Percentiles rank a stretch among this genome's conserved stretches.
Evolutionary conservation across 2,888 invertebrate species (phyloP).

Genomic region (Notodonta ziczac): DNA sequence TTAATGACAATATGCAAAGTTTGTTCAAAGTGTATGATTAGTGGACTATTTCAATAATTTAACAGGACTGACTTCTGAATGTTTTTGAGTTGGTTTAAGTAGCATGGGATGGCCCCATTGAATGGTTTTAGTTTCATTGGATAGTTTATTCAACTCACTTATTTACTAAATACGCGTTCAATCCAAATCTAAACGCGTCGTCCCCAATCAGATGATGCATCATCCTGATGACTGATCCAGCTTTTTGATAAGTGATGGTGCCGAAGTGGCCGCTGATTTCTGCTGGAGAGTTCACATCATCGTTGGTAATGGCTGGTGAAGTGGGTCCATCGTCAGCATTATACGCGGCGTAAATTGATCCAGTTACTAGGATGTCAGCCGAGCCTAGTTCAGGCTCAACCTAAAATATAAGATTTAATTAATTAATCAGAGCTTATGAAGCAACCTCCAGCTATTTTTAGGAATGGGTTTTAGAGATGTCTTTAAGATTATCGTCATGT

Average conservation of each 20-base stretch:
- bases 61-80: no score
- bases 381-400: slow-evolving; percentile 86
- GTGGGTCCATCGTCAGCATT: slow-evolving; percentile 80
- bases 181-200: slow-evolving; percentile 55
- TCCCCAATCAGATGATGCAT: slow-evolving; percentile 75
- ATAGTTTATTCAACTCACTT: slow-evolving; percentile 70
- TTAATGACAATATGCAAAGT: no score
- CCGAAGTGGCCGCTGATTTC: slow-evolving; percentile 88
- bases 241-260: slow-evolving; percentile 88
- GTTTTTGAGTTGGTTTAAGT: no score
- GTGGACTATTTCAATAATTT: no score
- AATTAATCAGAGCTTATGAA: not conserved
- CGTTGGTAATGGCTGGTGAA: slow-evolving; percentile 83
- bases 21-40: no score
- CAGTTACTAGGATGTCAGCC: slow-evolving; percentile 85
- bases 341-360: slow-evolving; percentile 87
- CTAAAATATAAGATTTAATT: slow-evolving; percentile 53
- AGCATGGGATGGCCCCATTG: not conserved
- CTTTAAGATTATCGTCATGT: no score
- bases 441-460: no score
- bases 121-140: no score
- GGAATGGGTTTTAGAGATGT: no score
- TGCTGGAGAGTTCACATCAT: slow-evolving; percentile 83
- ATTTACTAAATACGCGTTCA: slow-evolving; percentile 63
- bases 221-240: slow-evolving; percentile 79